Percentiles rank a stretch among this genome's conserved stretches.
phyloP scores from a whole-genome alignment of 92 coral and sea anemone species.

The Anthopleura xanthogrammica region DNA sequence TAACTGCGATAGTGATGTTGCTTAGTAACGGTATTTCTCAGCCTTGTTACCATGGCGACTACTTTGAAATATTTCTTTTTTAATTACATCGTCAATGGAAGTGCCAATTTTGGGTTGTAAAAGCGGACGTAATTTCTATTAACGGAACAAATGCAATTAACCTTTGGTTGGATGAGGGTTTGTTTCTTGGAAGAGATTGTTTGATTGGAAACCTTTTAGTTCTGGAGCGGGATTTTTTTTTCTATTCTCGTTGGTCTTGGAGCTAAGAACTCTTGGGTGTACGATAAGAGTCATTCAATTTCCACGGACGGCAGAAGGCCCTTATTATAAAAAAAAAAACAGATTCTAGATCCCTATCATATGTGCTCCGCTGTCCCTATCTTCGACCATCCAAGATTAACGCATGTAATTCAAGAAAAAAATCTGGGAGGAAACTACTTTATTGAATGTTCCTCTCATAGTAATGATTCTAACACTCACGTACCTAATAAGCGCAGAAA shows the following conservation, averaged over 20 bases:
- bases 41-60: neutral
- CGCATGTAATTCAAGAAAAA: too few species aligned
- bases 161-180: neutral
- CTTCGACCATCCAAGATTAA: too few species aligned
- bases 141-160: conserved; percentile 5
- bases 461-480: too few species aligned
- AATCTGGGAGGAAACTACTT: too few species aligned
- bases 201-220: neutral
- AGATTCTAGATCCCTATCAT: too few species aligned
- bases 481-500: too few species aligned
- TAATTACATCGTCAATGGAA: neutral
- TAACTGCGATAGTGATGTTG: neutral
- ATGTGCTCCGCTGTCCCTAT: too few species aligned
- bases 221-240: neutral
- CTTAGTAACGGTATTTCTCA: neutral
- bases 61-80: neutral
- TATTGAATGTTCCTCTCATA: too few species aligned
- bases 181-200: neutral
- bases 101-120: neutral
- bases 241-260: neutral
- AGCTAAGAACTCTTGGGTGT: too few species aligned
- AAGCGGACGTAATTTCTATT: conserved; percentile 5
- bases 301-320: too few species aligned
- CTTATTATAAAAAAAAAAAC: too few species aligned
- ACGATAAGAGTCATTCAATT: too few species aligned